Evolutionary conservation across 2,888 invertebrate species (phyloP), one percentile per base, ranked within the genome.

Genomic region (Mactromeris polynyma): DNA sequence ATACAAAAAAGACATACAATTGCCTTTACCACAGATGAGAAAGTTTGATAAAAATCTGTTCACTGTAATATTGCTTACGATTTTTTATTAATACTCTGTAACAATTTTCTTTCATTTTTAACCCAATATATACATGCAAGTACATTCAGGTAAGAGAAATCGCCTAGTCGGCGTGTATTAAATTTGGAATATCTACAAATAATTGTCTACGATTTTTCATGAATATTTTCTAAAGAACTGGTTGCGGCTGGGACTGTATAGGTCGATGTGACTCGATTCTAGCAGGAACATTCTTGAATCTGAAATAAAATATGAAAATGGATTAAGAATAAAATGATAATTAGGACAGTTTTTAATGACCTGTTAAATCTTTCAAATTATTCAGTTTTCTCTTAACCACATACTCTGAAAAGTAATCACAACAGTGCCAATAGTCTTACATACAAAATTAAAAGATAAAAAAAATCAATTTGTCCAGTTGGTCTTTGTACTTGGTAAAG

Each of bases 281-380:
- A 4, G 94, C 93, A 42, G 94, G 93, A 26, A 95, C 88, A 85
- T 95, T 95, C 92, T 95, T 94, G 87, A 95, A 95, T 73, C 95
- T 95, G 92, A 40, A 83, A 83, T 38, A 69, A 2, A 58, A 58
- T 0, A 40, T 4, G 7, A 79, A 79, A 79, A 42, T n/a, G n/a
- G n/a, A n/a, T n/a, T n/a, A n/a, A n/a, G n/a, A n/a, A n/a, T n/a
- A n/a, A n/a, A n/a, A n/a, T n/a, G n/a, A n/a, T n/a, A n/a, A n/a
- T n/a, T n/a, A n/a, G n/a, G n/a, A n/a, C n/a, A n/a, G n/a, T n/a
- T n/a, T n/a, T n/a, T n/a, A n/a, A n/a, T n/a, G n/a, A n/a, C n/a
- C n/a, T n/a, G n/a, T n/a, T n/a, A n/a, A n/a, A n/a, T n/a, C n/a
- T n/a, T n/a, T n/a, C n/a, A n/a, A n/a, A n/a, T n/a, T n/a, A n/a